Base-by-base conservation (phyloP, 2,797 vertebrate genomes). In the Anableps anableps region DNA sequence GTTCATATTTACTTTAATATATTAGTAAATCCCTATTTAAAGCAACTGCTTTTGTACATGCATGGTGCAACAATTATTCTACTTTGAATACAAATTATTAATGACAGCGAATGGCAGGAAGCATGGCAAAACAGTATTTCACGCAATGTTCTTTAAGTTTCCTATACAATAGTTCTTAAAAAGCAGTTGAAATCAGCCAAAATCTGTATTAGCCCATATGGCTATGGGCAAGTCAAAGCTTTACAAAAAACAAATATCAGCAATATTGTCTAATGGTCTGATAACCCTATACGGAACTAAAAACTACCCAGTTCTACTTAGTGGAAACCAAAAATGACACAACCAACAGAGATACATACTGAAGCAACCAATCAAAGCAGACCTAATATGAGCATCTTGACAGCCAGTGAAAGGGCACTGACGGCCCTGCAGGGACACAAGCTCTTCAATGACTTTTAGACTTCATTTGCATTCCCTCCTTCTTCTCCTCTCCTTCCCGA, bases 391-490 rank as follows among this genome's bases (percentile, higher is more conserved):
- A 92, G 81, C 85, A 76, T 90, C 91, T 78, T 93, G 92, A 94
- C 93, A 93, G 86, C 83, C 88, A 87, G 80, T 77, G 86, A 95
- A 93, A 93, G 91, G 93, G 93, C 93, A 94, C 72, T 74, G 89
- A 90, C 88, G 85, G 89, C 91, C 94, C 94, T 88, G 92, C 89
- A 92, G 94, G 93, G 91, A 93, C 92, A 91, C 83, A 19, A 85
- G 88, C 88, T 93, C 93, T 92, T 94, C 90, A 94, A 92, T 94
- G 92, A 95, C 94, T 95, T 95, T 93, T 93, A 92, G 82, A 93
- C 85, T 92, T 91, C 72, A 95, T 96, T 96, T 96, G 92, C 95
- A 95, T 95, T 93, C 88, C 75, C 83, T 82, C 72, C 73, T 74
- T 80, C 74, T 68, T 77, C 82, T 86, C 34, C 0, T 80, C 88